Base-by-base conservation (phyloP, 2,888 invertebrate species). In the Chaitophorus viminalis region DNA sequence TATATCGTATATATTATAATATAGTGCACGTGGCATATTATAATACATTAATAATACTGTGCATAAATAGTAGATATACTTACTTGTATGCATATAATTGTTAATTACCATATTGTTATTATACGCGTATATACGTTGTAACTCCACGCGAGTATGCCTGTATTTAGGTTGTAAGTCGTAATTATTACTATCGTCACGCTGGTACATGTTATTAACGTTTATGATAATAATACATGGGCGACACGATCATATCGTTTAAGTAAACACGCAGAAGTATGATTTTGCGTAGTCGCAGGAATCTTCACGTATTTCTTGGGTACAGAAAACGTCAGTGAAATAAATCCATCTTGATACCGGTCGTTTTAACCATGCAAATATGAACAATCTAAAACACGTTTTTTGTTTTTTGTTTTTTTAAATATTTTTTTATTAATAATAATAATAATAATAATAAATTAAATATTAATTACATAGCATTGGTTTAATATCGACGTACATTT, bases 381-480 rank as follows among this genome's bases (percentile, higher is more conserved):
- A 14, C 14, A 46, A 25, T 60, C 5, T 25, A 21, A 60, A 60
- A 60, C 60, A 60, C 21, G 3, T 6, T 21, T 21, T 60, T 60
- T 25, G 1, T 60, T 25, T n/a, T n/a, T n/a, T n/a, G n/a, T 60
- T 25, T 6, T 60, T 54, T 54, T 54, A 39, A 9, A 46, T 46
- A 46, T 46, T 60, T 60, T 60, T 25, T 60, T 60, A 25, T 29
- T 68, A n/a, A n/a, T n/a, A 8, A 65, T 84, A 46, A 76, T 76
- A 29, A 46, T 84, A 39, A 65, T 75, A 76, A 84, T 84, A 75
- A 77, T 65, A 84, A 84, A 77, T 85, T 68, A 77, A 85, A 76
- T 76, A 31, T 68, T 85, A 77, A 85, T 77, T 85, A 85, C 85
- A 85, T 77, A 85, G 68, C 68, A 31, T 85, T n/a, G 8, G 46